Percentiles rank a stretch among this genome's conserved stretches.
These are phyloP conservation scores for Mythimna ferrago DNA, from an alignment of 2,888 invertebrate species.

Conservation along the genomic window DNA sequence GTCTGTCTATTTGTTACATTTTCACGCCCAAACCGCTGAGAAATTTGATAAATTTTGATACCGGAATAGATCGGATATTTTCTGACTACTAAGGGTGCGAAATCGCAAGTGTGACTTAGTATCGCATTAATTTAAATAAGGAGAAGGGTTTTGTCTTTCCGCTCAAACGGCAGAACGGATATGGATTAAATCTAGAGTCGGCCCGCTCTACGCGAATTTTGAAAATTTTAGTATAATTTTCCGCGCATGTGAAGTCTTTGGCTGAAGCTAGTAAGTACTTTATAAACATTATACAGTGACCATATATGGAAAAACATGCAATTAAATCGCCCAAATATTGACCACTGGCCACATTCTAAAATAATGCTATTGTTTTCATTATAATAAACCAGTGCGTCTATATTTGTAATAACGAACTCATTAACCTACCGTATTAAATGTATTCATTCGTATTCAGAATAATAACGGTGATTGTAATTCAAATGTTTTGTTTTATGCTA, in stretches of 20 bases:
- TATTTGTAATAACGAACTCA: constrained; percentile 27
- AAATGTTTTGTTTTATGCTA: constrained; percentile 8
- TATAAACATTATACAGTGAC: background rate
- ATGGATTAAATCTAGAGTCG: no score
- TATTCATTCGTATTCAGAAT: constrained; percentile 14
- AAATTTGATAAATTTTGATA: background rate
- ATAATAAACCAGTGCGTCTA: constrained; percentile 15
- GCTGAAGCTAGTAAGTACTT: background rate
- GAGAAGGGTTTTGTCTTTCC: no score
- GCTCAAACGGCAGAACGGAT: no score
- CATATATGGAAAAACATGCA: background rate
- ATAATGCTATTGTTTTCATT: constrained; percentile 35
- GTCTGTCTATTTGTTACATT: background rate
- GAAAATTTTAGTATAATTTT: no score
- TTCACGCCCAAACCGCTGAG: background rate
- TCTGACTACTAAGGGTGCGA: no score
- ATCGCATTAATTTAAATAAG: no score
- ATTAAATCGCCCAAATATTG: constrained; percentile 44
- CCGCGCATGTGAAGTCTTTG: background rate
- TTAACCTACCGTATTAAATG: constrained; percentile 9
- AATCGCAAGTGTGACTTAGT: no score
- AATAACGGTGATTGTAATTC: constrained; percentile 9
- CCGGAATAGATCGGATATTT: background rate
- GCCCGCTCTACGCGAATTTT: no score
- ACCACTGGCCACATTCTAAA: constrained; percentile 33